Evolutionary conservation across 2,797 vertebrate species (phyloP).

Genomic region (Phoeniculus purpureus): DNA sequence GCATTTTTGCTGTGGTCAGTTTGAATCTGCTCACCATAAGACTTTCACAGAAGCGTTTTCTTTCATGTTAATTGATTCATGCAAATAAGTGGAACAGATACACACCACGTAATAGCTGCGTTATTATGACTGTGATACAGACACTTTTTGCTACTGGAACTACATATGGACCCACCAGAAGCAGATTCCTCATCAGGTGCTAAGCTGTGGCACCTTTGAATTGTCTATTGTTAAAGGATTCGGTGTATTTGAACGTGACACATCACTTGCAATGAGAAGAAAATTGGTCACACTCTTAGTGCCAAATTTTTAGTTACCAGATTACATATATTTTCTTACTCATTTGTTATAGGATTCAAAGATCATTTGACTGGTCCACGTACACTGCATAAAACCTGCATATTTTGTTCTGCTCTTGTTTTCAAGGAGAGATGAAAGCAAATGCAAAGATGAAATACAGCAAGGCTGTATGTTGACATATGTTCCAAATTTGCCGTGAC

Average conservation of each 20-base stretch:
- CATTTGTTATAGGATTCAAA: constrained; percentile 13
- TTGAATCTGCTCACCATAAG: not conserved
- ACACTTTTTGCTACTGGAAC: not conserved
- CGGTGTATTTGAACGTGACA: not conserved
- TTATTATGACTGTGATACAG: not conserved
- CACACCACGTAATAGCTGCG: not conserved
- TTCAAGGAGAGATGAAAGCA: not conserved
- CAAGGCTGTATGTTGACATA: not conserved
- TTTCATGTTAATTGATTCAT: not conserved
- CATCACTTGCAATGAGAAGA: not conserved
- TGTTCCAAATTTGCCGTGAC: not conserved
- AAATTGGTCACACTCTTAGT: not conserved
- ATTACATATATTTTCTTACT: not conserved
- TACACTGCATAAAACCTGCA: not conserved
- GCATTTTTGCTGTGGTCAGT: not conserved
- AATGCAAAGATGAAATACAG: not conserved
- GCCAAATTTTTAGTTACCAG: not conserved
- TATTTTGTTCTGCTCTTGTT: not conserved
- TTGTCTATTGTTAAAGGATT: not conserved
- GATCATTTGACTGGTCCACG: not conserved
- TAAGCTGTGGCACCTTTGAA: not conserved
- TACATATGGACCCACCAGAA: not conserved
- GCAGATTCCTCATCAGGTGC: not conserved
- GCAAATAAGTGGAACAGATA: not conserved
- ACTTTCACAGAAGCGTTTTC: not conserved